Evolutionary conservation across 2,888 invertebrate species (phyloP), one percentile per base, ranked within the genome.

Genomic region (Choristoneura rosaceana): DNA sequence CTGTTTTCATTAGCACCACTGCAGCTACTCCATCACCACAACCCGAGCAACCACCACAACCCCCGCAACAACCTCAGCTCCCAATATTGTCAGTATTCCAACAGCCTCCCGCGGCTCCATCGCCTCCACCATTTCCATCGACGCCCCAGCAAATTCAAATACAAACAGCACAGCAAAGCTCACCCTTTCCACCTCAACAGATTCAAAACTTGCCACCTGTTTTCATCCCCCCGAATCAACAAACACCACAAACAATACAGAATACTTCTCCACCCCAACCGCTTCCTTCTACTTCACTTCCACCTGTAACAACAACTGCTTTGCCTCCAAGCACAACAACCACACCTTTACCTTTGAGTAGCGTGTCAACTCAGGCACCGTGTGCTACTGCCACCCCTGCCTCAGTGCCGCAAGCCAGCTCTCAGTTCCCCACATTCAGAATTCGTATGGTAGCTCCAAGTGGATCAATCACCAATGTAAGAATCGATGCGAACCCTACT

Each of bases 391-490:
- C 8, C 34, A 45, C 59, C 12, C n/a, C 38, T n/a, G 4, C 14
- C 1, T 50, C 14, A 10, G 45, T 33, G 12, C 38, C 67, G 34
- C 52, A 17, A 12, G 10, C 62, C 12, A 73, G 65, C 17, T 15
- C 65, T 14, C 60, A 65, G 14, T 25, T 61, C 7, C 78, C 77
- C 2, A 77, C 86, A 10, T 67, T 92, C 43, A 87, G 81, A 76
- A 91, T 93, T 50, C 82, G 90, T n/a, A 85, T 93, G 10, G 79
- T 86, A 55, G 85, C 90, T 7, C 90, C 91, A 5, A 83, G 78
- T 64, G 91, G 91, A 0, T 86, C 90, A 0, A 86, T 90, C 58
- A 92, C 92, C 0, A 90, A 90, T 64, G 81, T 92, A 4, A 84
- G 84, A 62, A 84, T 92, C 14, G 90, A 90, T 65, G 84, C 87